Base-by-base conservation (phyloP, 2,888 invertebrate genomes). In the Cheilosia scutellata region DNA sequence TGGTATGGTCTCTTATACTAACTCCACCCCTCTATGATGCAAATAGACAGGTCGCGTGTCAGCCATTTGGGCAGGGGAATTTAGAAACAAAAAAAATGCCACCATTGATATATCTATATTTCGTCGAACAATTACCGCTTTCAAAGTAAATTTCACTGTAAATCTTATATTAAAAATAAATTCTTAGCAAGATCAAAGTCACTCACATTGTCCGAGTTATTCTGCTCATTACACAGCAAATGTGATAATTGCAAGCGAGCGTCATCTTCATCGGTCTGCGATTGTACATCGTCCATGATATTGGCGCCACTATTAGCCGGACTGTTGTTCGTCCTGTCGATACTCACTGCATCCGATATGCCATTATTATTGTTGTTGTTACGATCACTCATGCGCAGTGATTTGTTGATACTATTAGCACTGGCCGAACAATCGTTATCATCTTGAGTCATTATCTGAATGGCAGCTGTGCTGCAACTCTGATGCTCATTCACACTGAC, bases 231-330 rank as follows among this genome's bases (percentile, higher is more conserved):
- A 25, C 77, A 55, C 44, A 88, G 49, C 47, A 88, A 82, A 65
- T 88, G 87, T 60, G 88, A 88, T 60, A 89, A 87, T 75, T 88
- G 87, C 74, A 88, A 66, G 3, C 76, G 86, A 16, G 86, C 68
- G 49, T 87, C 76, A 66, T 86, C 80, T 11, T 87, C 72, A 49
- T 83, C 77, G 5, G 80, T 49, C 71, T 75, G 84, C 9, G 75
- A 75, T 62, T 80, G 77, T 11, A 33, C 60, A 53, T 87, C 78
- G 13, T 75, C 65, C 75, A 75, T 87, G 65, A 65, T 76, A 68
- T 70, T 75, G 86, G 72, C 82, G 86, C 86, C 86, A 74, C 76
- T 74, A 57, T 80, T 76, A 76, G 42, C 47, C 27, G 57, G 63
- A 49, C 74, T 76, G 20, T 20, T 13, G 37, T 51, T 76, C n/a